Conservation (phyloP, 2,888 invertebrate species). For the Nomada flava region DNA sequence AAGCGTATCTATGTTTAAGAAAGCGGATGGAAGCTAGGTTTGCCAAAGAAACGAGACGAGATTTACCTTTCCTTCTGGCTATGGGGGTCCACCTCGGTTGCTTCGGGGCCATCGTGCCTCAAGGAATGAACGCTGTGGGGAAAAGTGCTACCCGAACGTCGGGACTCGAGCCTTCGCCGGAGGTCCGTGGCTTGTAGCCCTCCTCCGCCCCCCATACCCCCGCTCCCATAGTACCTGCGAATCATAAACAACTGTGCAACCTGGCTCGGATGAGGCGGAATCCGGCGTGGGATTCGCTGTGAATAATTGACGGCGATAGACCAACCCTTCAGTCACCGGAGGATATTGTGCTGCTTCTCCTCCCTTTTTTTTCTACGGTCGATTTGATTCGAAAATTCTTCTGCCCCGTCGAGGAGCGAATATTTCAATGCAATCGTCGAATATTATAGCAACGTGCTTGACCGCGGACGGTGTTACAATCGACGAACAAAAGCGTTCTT, state of each 20-base stretch:
- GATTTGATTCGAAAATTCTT: no score
- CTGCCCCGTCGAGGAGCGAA: no score
- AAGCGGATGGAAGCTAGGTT: not conserved
- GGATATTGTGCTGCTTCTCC: not conserved
- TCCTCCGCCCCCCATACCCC: constrained; percentile 84
- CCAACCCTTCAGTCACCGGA: not conserved
- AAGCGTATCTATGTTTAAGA: no score
- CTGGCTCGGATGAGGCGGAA: not conserved
- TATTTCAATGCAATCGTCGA: no score
- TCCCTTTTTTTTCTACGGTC: not conserved
- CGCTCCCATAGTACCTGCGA: constrained; percentile 83
- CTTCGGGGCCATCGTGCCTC: constrained; percentile 71
- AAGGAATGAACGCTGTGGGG: constrained; percentile 68
- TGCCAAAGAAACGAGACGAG: not conserved
- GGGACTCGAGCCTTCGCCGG: constrained; percentile 81
- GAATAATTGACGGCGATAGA: constrained; percentile 15
- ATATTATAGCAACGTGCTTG: no score
- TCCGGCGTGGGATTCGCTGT: not conserved
- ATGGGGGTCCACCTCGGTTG: constrained; percentile 52
- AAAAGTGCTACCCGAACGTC: constrained; percentile 72
- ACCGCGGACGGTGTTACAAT: no score
- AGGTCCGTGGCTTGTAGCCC: constrained; percentile 84
- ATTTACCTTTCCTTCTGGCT: constrained; percentile 75
- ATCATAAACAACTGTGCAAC: constrained; percentile 37
- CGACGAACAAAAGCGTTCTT: no score